Base-by-base conservation (phyloP, 2,888 invertebrate genomes). In the Cephus pulcher region DNA sequence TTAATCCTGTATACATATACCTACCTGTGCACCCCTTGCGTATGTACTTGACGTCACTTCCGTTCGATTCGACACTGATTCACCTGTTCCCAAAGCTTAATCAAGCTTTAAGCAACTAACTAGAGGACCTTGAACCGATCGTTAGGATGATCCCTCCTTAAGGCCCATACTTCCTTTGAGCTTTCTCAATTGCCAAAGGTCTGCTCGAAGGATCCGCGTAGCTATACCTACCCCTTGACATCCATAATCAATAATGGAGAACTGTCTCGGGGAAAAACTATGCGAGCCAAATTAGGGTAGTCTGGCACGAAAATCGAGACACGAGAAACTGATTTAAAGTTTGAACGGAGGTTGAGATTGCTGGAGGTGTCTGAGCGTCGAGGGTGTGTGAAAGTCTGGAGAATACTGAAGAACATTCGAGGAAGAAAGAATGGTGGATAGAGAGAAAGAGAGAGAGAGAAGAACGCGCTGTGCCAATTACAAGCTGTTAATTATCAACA, bases 251-350 rank as follows among this genome's bases (percentile, higher is more conserved):
- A 56, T 56, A 56, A 56, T 9, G 56, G 6, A 9, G 15, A 56
- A 56, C 9, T 9, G 23, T 23, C 40, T 15, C 4, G 4, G n/a
- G 9, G 32, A 71, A 71, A 71, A 71, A 71, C 32, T 71, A 15
- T 71, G 32, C 32, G 15, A 34, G 30, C n/a, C 12, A 32, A 71
- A 71, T 71, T 71, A 32, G 15, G 71, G 71, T 34, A 34, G 32
- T 12, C 23, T 23, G 32, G 32, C 32, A 69, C 76, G 69, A 78
- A 79, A 84, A 79, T 71, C 78, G 74, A 80, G 78, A 78, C 77
- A 75, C 75, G 81, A 79, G 84, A 82, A 85, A 84, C 85, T 85
- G 82, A 84, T 85, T 86, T 83, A 82, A 84, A 85, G 83, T 84
- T 84, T 80, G 79, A 76, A 69, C 37, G 75, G 40, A 75, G 80